Evolutionary conservation across 2,797 vertebrate genomes (phyloP), one percentile per base, ranked within the genome.

Genomic region (Poliocrania exsul): DNA sequence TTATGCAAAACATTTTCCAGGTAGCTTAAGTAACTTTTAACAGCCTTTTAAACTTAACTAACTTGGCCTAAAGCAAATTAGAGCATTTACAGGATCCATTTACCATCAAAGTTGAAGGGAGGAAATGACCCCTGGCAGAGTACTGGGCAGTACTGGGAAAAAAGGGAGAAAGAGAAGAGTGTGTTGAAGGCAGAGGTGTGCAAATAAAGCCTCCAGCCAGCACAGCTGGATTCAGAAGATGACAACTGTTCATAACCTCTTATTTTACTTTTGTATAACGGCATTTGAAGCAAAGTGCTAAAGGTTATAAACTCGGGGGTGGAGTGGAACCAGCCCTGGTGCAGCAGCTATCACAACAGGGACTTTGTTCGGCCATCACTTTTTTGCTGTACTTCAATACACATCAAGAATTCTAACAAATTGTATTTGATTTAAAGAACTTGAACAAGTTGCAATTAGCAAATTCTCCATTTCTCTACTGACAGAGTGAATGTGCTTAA

Each of bases 11-110:
- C 64, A 57, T 65, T 74, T 88, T 91, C 35, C 31, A 81, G 31
- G 54, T 72, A 93, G 74, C 47, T 94, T 80, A 94, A 82, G 87
- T 89, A 50, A 78, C 79, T 87, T 96, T 49, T 82, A 70, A 89
- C 89, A 85, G 87, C 54, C 84, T 91, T 92, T 96, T 86, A 89
- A 95, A 71, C 49, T 92, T 91, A 90, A 93, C 64, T 92, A 94
- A 74, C 85, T 86, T 87, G 54, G 75, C 75, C 81, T 83, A 91
- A 81, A 96, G 95, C 80, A 86, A 93, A 81, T 74, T 31, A 86
- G 29, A 83, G 53, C 67, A 78, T 89, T 95, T 94, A 94, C n/a
- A 71, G 50, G 50, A 86, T 40, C 42, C 70, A 71, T 75, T 72
- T 92, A 44, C 80, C 83, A 75, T 77, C 53, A 84, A 81, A 74